phyloP scores from a whole-genome alignment of 2,888 invertebrate genomes.

The Apoda limacodes region DNA sequence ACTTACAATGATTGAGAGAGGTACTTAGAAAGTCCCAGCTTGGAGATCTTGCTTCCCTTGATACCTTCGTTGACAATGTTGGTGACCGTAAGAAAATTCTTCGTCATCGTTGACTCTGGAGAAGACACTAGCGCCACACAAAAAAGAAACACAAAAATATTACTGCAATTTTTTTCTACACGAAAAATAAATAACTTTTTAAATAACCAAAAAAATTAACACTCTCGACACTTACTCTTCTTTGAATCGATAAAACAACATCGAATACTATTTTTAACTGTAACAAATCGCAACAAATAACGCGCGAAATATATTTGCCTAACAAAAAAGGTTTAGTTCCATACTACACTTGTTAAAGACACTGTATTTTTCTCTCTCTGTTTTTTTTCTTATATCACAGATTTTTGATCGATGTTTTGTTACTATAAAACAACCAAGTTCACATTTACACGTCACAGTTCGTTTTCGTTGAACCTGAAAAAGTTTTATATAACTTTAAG shows the following conservation, averaged over 20 bases:
- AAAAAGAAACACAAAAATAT: conserved; percentile 22
- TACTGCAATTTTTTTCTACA: conserved; percentile 5
- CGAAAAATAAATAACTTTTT: conserved; percentile 5
- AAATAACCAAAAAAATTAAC: conserved; percentile 10
- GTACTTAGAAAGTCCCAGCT: conserved; percentile 79
- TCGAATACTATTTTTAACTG: conserved; percentile 40
- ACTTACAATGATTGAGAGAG: conserved; percentile 85
- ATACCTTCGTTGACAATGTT: conserved; percentile 79
- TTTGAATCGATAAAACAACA: conserved; percentile 47
- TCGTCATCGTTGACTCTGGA: conserved; percentile 63
- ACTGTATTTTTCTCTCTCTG: too few relatives aligned
- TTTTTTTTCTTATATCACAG: too few relatives aligned
- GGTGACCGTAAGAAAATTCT: conserved; percentile 71
- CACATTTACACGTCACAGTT: too few relatives aligned
- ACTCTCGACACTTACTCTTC: conserved; percentile 48
- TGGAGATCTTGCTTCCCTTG: conserved; percentile 80
- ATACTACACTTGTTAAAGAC: too few relatives aligned
- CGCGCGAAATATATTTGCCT: too few relatives aligned
- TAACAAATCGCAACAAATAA: conserved; percentile 40
- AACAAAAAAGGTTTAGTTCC: too few relatives aligned
- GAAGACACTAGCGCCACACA: conserved; percentile 47
- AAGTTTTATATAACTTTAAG: too few relatives aligned
- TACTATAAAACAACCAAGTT: too few relatives aligned
- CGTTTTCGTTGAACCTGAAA: too few relatives aligned
- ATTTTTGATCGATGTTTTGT: too few relatives aligned